These are phyloP conservation scores for Drosophila helvetica DNA, from an alignment of 2,888 invertebrate species.

Conservation along the genomic window DNA sequence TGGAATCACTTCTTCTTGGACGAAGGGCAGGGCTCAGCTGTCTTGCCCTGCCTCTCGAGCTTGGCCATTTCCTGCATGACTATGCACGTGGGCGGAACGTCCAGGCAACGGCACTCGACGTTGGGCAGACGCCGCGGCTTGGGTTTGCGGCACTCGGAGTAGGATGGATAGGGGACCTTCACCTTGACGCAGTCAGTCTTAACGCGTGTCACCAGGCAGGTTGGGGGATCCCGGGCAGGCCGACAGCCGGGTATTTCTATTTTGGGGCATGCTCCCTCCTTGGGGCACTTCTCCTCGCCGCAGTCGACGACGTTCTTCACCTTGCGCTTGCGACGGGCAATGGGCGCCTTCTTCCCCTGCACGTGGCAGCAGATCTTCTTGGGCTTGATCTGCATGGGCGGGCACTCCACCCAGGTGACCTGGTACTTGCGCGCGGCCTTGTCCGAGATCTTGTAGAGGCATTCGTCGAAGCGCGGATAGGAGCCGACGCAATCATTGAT, in stretches of 20 bases:
- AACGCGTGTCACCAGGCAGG: constrained; percentile 11
- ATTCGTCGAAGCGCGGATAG: constrained; percentile 21
- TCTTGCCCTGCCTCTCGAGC: not conserved
- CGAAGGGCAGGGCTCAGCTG: not conserved
- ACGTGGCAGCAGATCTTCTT: constrained; percentile 65
- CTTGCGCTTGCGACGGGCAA: constrained; percentile 47
- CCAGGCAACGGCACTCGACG: constrained; percentile 51
- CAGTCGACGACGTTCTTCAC: not conserved
- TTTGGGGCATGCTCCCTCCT: constrained; percentile 30
- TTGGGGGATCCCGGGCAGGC: not conserved
- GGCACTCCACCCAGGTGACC: constrained; percentile 77
- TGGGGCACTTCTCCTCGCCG: not conserved
- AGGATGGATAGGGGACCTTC: constrained; percentile 61
- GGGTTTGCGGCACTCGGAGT: constrained; percentile 48
- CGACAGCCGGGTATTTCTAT: constrained; percentile 38
- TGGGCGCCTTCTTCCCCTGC: constrained; percentile 44
- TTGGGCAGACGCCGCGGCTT: constrained; percentile 7
- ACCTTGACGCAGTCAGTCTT: constrained; percentile 47
- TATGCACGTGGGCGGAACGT: constrained; percentile 28
- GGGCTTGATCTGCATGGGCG: constrained; percentile 55
- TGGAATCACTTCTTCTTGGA: not conserved
- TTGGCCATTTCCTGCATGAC: not conserved
- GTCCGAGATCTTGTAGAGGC: constrained; percentile 51
- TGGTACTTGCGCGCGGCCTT: constrained; percentile 71
- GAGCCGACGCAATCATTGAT: constrained; percentile 13